Evolutionary conservation across 2,797 vertebrate species (phyloP), one percentile per base, ranked within the genome.

Genomic region (Pangasius krempfi): DNA sequence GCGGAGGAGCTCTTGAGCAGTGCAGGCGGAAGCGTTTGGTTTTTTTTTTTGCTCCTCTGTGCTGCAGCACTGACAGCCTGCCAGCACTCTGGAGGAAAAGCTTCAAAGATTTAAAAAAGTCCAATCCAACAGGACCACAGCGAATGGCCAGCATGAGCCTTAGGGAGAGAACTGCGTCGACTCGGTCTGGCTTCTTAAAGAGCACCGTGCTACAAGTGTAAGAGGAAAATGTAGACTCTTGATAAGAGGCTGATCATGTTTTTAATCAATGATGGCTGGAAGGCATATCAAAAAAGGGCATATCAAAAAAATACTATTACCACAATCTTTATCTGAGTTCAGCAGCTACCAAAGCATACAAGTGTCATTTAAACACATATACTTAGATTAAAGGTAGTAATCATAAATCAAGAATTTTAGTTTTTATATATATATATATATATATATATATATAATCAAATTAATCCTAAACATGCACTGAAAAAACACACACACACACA

Each of bases 11-110:
- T 89, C 47, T 90, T 37, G 13, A 80, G 84, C 85, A 54, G 87
- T 58, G 47, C 73, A 80, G 40, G 20, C n/a, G 70, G 84, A 89
- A 78, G 54, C 84, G 88, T 85, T 88, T 84, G 33, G 64, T 1
- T 5, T 5, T 70, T 66, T 9, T 79, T 44, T 50, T 30, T 22
- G 16, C 25, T 58, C 78, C 88, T 86, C 84, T 83, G 84, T 87
- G 75, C 79, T 68, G 73, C 47, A 76, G 86, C 75, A 83, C 75
- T 92, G 90, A 92, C 86, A 88, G 85, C 81, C 66, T 86, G 86
- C 84, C 89, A 87, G 83, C 88, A 85, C 66, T 88, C 84, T 27
- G 84, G 82, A 80, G 83, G 66, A 82, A 22, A 50, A 87, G 78
- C 86, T 89, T 89, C 86, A 90, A 85, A 86, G 85, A 64, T 76